Conservation (phyloP, 1,140 invertebrate species). For the Ceratina japonica region DNA sequence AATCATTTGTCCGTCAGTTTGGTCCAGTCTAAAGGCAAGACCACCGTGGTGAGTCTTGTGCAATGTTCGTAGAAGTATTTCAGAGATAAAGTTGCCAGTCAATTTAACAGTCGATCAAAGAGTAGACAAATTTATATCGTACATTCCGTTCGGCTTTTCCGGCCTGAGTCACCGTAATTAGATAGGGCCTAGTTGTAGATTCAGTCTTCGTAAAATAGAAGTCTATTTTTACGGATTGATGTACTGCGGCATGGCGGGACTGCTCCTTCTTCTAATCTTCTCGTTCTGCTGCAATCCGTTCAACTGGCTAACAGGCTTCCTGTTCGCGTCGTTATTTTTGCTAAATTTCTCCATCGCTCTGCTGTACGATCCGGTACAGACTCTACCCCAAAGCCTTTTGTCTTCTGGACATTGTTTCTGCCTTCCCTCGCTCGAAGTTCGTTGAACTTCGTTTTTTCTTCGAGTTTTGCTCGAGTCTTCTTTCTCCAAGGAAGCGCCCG, state of each 20-base stretch:
- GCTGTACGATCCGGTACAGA: conserved; percentile 79
- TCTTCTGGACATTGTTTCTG: conserved; percentile 58
- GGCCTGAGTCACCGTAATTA: conserved; percentile 17
- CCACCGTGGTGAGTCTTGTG: background rate
- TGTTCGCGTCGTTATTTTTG: conserved; percentile 59
- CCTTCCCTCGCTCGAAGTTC: conserved; percentile 55
- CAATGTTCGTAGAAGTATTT: background rate
- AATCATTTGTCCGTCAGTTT: conserved; percentile 20
- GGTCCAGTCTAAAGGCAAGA: conserved; percentile 5
- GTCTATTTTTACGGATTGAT: conserved; percentile 60
- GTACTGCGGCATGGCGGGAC: conserved; percentile 70
- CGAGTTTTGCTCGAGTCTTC: conserved; percentile 54
- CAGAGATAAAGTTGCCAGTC: background rate
- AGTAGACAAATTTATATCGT: background rate
- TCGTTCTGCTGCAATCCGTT: conserved; percentile 59
- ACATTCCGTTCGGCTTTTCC: background rate
- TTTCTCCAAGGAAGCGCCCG: conserved; percentile 64
- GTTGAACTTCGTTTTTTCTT: conserved; percentile 49
- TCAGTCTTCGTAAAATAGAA: conserved; percentile 25
- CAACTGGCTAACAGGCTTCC: conserved; percentile 56
- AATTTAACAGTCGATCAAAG: conserved; percentile 1
- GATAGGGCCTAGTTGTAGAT: conserved; percentile 5
- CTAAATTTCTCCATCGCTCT: conserved; percentile 79
- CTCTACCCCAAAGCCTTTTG: conserved; percentile 73
- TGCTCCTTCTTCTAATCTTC: conserved; percentile 74